Evolutionary conservation across 2,888 invertebrate species (phyloP).

Genomic region (Phytoseiulus persimilis): DNA sequence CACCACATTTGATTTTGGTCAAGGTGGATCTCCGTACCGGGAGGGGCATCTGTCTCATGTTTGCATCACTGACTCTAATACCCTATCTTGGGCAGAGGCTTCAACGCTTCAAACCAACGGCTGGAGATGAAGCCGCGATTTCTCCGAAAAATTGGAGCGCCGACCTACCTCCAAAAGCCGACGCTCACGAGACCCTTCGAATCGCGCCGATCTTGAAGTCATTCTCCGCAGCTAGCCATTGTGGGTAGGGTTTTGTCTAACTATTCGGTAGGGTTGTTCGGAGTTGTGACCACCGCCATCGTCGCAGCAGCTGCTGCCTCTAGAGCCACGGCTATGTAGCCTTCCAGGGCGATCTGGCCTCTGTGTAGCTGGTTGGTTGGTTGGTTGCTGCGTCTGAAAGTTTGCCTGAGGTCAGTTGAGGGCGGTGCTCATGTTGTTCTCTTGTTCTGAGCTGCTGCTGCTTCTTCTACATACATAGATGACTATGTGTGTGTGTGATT

Average conservation of each 20-base stretch:
- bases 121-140: no score
- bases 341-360: background rate
- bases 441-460: background rate
- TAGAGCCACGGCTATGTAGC: background rate
- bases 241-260: background rate
- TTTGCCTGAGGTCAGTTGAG: background rate
- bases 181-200: no score
- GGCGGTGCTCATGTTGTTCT: slow-evolving; percentile 5
- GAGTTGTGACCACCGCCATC: background rate
- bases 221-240: background rate
- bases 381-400: background rate
- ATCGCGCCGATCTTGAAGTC: background rate
- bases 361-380: background rate
- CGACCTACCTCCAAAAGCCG: background rate
- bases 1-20: no score
- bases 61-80: no score
- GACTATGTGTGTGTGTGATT: background rate
- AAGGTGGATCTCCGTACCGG: no score
- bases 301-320: background rate
- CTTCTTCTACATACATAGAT: slow-evolving; percentile 5
- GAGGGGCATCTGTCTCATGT: no score
- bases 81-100: no score
- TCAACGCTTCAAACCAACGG: no score
- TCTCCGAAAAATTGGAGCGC: no score
- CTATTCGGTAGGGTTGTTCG: background rate